A percentile compares a stretch with the other conserved stretches of the same genome.
phyloP scores from a whole-genome alignment of 2,113 vertebrate species.

The Hippocampus abdominalis region DNA sequence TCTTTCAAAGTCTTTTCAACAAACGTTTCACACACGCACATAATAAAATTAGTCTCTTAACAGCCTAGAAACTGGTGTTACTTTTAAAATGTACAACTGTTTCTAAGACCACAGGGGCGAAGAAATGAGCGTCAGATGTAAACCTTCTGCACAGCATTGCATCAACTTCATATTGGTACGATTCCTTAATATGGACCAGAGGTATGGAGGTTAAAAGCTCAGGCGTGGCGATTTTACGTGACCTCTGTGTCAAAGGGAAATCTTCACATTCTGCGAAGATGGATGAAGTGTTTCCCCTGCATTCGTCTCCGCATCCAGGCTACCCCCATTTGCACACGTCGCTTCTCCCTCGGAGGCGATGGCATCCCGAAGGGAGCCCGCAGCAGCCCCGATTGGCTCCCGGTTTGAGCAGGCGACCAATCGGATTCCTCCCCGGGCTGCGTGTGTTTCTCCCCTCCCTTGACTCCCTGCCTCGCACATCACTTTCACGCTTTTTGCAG shows the following conservation, averaged over 20 bases:
- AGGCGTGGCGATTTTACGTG: neutral
- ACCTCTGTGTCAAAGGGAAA: neutral
- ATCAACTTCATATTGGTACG: no score
- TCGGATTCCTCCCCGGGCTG: constrained; percentile 41
- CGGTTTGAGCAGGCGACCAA: constrained; percentile 40
- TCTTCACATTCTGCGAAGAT: constrained; percentile 24
- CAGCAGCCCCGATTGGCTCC: constrained; percentile 46
- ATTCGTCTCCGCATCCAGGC: neutral
- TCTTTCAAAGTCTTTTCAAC: no score
- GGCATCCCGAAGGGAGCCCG: constrained; percentile 43
- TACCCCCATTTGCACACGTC: constrained; percentile 8
- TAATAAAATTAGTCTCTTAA: no score
- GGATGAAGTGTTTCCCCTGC: constrained; percentile 21
- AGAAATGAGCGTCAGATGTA: no score
- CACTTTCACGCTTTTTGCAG: constrained; percentile 48
- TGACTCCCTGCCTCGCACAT: constrained; percentile 37
- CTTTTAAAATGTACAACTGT: no score
- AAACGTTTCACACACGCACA: no score
- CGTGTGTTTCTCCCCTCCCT: constrained; percentile 50
- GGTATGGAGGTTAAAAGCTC: no score
- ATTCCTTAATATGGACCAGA: no score
- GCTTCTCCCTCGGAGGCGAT: constrained; percentile 36
- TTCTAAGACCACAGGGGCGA: no score
- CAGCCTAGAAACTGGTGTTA: no score
- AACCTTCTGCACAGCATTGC: no score